Evolutionary conservation across 2,797 vertebrate genomes (phyloP).

Genomic region (Typhlichthys eigenmanni): DNA sequence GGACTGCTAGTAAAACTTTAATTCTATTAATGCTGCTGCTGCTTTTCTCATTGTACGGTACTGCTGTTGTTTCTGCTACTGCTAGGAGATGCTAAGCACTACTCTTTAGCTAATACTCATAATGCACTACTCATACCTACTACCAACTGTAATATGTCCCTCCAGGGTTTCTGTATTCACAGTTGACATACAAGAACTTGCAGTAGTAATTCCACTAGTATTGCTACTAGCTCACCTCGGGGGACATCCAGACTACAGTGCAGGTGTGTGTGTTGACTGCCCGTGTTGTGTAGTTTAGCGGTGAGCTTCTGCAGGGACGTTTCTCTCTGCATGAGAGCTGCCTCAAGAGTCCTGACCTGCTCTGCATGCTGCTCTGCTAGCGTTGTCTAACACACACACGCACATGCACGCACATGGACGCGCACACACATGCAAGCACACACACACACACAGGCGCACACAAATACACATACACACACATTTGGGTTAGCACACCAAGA

Average conservation of each 20-base stretch:
- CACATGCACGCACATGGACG: conserved; percentile 13
- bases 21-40: too few species aligned
- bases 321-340: conserved; percentile 80
- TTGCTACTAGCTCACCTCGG: conserved; percentile 42
- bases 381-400: conserved; percentile 70
- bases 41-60: too few species aligned
- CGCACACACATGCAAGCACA: conserved; percentile 3
- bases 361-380: conserved; percentile 86
- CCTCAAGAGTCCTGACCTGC: conserved; percentile 83
- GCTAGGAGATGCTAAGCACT: too few species aligned
- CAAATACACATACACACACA: not conserved
- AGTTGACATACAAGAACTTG: too few species aligned
- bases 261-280: conserved; percentile 73
- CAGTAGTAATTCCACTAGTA: too few species aligned
- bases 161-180: too few species aligned
- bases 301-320: conserved; percentile 75
- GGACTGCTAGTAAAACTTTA: too few species aligned
- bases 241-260: conserved; percentile 72
- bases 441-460: conserved; percentile 11
- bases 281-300: conserved; percentile 68
- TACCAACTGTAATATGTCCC: too few species aligned
- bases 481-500: too few species aligned
- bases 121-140: too few species aligned
- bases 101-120: too few species aligned
- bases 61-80: too few species aligned